Evolutionary conservation across 2,113 vertebrate species (phyloP).

Genomic region (Corynorhinus townsendii): DNA sequence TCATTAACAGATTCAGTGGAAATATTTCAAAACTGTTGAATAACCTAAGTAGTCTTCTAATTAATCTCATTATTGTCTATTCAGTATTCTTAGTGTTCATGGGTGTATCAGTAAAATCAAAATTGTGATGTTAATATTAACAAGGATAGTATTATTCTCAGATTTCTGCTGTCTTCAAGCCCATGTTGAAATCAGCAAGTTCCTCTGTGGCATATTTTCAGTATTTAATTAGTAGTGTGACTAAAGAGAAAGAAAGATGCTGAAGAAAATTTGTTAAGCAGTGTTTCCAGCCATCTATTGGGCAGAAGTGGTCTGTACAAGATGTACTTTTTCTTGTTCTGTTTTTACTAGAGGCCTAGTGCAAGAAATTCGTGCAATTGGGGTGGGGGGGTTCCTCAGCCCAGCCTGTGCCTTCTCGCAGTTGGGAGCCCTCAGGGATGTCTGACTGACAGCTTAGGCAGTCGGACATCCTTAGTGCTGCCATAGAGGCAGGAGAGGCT

Average conservation of each 20-base stretch:
- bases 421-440: no score
- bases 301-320: neutral
- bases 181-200: neutral
- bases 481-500: no score
- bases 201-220: neutral
- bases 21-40: slow-evolving; percentile 51
- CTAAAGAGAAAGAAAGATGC: neutral
- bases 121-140: neutral
- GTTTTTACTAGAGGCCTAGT: no score
- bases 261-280: neutral
- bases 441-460: no score
- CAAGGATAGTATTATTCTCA: neutral
- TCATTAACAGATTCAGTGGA: slow-evolving; percentile 8
- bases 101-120: neutral
- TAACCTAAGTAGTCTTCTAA: neutral
- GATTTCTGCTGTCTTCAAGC: neutral
- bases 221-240: neutral
- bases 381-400: no score
- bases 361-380: no score
- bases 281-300: neutral
- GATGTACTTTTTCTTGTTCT: neutral
- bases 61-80: neutral
- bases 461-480: no score
- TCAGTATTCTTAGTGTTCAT: slow-evolving; percentile 34
- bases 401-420: no score